Conservation (phyloP, 2,888 invertebrate species). For the Cheilosia variabilis region DNA sequence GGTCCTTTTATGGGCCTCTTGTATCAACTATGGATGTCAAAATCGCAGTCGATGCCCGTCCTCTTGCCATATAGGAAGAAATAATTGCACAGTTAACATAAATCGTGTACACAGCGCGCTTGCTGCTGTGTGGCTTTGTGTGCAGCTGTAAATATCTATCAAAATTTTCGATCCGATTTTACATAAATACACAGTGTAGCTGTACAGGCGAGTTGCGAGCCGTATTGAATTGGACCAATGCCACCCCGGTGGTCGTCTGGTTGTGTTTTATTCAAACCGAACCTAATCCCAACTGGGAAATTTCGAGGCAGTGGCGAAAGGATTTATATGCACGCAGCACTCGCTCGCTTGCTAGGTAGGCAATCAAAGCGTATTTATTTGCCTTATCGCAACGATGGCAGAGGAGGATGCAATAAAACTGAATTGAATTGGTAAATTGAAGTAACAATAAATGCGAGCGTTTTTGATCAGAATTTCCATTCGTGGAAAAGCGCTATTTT, state of each 20-base stretch:
- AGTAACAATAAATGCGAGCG: slow-evolving; percentile 39
- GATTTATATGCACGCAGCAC: slow-evolving; percentile 55
- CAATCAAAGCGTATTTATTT: slow-evolving; percentile 62
- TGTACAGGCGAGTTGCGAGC: not conserved
- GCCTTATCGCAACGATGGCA: slow-evolving; percentile 58
- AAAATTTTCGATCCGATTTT: slow-evolving; percentile 56
- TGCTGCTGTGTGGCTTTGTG: slow-evolving; percentile 3
- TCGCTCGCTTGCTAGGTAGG: slow-evolving; percentile 25
- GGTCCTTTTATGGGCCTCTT: slow-evolving; percentile 31
- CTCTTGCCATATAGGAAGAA: slow-evolving; percentile 54
- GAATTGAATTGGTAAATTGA: slow-evolving; percentile 45
- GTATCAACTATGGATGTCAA: slow-evolving; percentile 54
- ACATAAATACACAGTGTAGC: slow-evolving; percentile 43
- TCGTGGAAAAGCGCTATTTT: no score
- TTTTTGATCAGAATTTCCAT: slow-evolving; percentile 1
- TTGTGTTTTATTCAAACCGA: slow-evolving; percentile 50
- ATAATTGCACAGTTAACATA: slow-evolving; percentile 72
- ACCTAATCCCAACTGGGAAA: slow-evolving; percentile 61
- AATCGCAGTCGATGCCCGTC: slow-evolving; percentile 37
- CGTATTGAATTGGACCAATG: slow-evolving; percentile 19
- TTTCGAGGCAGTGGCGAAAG: slow-evolving; percentile 28
- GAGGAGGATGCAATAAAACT: slow-evolving; percentile 38
- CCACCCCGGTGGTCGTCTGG: slow-evolving; percentile 8
- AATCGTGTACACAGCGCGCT: slow-evolving; percentile 34
- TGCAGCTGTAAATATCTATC: slow-evolving; percentile 65